Percentiles rank a stretch among this genome's conserved stretches.
phyloP scores from a whole-genome alignment of 2,797 vertebrate genomes.

The Catostomus latipinnis region DNA sequence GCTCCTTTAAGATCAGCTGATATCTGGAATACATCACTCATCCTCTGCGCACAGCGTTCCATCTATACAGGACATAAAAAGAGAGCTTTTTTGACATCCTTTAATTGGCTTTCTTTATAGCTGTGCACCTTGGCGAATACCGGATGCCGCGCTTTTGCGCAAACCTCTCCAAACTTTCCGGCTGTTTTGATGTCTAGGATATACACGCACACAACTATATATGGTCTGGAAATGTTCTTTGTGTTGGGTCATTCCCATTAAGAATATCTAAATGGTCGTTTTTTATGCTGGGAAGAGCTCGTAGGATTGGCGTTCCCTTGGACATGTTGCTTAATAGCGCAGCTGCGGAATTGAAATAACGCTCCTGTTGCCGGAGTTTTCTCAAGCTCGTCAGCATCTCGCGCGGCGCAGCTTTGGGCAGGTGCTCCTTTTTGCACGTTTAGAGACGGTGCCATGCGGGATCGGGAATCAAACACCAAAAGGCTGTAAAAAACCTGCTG shows the following conservation, averaged over 20 bases:
- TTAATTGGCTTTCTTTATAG: conserved; percentile 20
- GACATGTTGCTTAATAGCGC: conserved; percentile 55
- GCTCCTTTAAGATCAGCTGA: conserved; percentile 17
- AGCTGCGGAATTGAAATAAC: conserved; percentile 53
- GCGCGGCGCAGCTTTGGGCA: conserved; percentile 48
- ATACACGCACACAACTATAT: not conserved
- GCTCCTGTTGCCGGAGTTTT: conserved; percentile 43
- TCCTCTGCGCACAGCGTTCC: not conserved
- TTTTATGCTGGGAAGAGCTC: conserved; percentile 12
- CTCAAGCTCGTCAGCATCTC: conserved; percentile 37
- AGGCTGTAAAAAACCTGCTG: conserved; percentile 63
- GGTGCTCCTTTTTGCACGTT: conserved; percentile 46
- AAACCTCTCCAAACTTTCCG: conserved; percentile 43
- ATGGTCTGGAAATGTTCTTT: conserved; percentile 16
- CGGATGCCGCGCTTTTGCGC: conserved; percentile 32
- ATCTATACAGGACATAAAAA: conserved; percentile 13
- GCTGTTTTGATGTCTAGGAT: conserved; percentile 13
- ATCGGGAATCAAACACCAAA: conserved; percentile 65
- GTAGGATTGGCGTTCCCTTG: conserved; percentile 17
- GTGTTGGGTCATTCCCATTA: not conserved
- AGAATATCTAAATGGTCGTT: not conserved
- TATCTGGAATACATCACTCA: conserved; percentile 43
- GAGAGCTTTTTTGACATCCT: not conserved
- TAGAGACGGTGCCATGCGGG: conserved; percentile 73
- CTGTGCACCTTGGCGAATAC: conserved; percentile 16